phyloP scores from a whole-genome alignment of 2,888 invertebrate species.

The Philhelius pedissequus region DNA sequence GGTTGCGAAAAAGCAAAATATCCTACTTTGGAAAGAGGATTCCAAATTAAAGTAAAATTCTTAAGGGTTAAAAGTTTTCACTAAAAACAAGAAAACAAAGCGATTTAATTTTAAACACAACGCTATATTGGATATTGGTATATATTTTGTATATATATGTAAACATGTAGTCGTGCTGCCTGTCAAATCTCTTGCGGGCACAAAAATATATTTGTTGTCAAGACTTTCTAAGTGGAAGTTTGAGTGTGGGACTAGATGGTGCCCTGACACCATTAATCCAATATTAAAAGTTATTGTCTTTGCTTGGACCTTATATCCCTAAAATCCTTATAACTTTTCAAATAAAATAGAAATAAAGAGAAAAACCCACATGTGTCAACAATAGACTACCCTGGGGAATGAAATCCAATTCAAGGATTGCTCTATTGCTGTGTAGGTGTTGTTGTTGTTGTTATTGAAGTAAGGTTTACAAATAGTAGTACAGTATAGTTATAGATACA shows the following conservation, averaged over 20 bases:
- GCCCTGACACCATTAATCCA: conserved; percentile 30
- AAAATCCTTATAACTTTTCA: conserved; percentile 26
- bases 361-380: conserved; percentile 38
- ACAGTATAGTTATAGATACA: too few relatives aligned
- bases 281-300: conserved; percentile 31
- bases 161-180: background rate
- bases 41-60: background rate
- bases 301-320: background rate
- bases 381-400: conserved; percentile 29
- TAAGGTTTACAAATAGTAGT: background rate
- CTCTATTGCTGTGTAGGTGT: background rate
- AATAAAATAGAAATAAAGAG: conserved; percentile 4
- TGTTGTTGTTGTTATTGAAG: background rate
- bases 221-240: background rate
- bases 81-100: background rate
- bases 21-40: background rate
- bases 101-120: conserved; percentile 31
- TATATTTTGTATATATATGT: background rate
- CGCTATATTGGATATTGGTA: too few relatives aligned
- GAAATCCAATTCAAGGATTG: conserved; percentile 13
- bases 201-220: background rate
- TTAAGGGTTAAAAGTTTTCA: conserved; percentile 22
- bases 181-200: background rate
- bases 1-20: conserved; percentile 2
- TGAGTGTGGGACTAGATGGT: background rate